Conservation (phyloP, 1,140 invertebrate species). For the Semibalanus balanoides region DNA sequence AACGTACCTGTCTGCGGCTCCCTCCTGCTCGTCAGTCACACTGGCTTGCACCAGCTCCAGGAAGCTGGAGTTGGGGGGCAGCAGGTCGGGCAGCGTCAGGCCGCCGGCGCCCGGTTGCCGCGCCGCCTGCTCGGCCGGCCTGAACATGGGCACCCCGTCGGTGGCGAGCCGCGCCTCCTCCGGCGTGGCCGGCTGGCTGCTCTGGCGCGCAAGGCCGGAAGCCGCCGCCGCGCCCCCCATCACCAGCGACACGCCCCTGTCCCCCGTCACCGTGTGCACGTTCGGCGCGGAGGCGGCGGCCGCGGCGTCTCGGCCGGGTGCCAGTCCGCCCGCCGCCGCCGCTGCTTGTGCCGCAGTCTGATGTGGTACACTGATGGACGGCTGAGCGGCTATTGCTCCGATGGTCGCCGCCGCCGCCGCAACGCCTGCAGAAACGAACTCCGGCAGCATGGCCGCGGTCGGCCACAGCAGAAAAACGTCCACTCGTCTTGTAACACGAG, state of each 20-base stretch:
- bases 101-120: conserved; percentile 33
- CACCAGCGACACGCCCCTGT: not conserved
- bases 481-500: too few relatives aligned
- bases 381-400: not conserved
- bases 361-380: not conserved
- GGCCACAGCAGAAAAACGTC: too few relatives aligned
- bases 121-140: not conserved
- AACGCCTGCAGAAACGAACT: too few relatives aligned
- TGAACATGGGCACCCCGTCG: conserved; percentile 18
- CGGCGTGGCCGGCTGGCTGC: conserved; percentile 17
- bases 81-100: conserved; percentile 15
- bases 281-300: not conserved
- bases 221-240: too few relatives aligned
- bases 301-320: not conserved
- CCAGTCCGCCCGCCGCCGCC: too few relatives aligned
- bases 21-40: not conserved
- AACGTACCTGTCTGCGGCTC: not conserved
- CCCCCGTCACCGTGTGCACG: not conserved
- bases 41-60: not conserved
- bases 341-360: too few relatives aligned
- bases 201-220: not conserved
- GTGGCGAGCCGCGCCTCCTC: conserved; percentile 11
- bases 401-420: too few relatives aligned
- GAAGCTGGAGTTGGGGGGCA: not conserved
- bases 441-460: too few relatives aligned